Percentiles rank a stretch among this genome's conserved stretches.
Evolutionary conservation across 1,140 invertebrate genomes (phyloP).

Genomic region (Drosophila setifemur): DNA sequence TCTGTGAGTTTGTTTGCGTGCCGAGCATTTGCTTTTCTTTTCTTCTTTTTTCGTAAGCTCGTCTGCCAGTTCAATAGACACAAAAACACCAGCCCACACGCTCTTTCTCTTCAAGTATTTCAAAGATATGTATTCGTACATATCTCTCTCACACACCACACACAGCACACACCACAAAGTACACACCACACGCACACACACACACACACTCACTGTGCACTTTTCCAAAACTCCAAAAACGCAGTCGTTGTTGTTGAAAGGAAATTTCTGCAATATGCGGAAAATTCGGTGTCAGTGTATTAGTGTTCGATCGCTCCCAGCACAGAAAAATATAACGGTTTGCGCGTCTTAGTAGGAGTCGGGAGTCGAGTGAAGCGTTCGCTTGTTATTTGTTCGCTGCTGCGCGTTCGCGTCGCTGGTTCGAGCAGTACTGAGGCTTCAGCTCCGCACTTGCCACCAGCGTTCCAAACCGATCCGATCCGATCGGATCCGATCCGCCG

Average conservation of each 20-base stretch:
- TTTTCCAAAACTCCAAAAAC: conserved; percentile 72
- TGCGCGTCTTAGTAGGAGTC: not conserved
- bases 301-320: conserved; percentile 31
- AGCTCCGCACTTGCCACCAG: conserved; percentile 56
- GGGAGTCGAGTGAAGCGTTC: conserved; percentile 21
- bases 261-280: conserved; percentile 48
- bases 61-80: conserved; percentile 67
- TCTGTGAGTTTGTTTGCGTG: conserved; percentile 30
- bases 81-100: conserved; percentile 46
- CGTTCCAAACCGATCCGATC: conserved; percentile 7
- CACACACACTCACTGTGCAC: conserved; percentile 69
- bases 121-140: not conserved
- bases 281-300: conserved; percentile 49
- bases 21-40: not conserved
- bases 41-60: conserved; percentile 45
- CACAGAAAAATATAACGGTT: conserved; percentile 46
- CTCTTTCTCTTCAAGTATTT: conserved; percentile 3
- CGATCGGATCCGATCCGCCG: not conserved
- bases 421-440: conserved; percentile 60
- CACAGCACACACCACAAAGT: too few species aligned
- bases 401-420: conserved; percentile 48
- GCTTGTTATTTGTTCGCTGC: conserved; percentile 15
- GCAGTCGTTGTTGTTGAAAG: conserved; percentile 51
- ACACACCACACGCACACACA: conserved; percentile 9
- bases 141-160: not conserved